Evolutionary conservation across 2,888 invertebrate genomes (phyloP), one percentile per base, ranked within the genome.

Genomic region (Callyntrura sp.): DNA sequence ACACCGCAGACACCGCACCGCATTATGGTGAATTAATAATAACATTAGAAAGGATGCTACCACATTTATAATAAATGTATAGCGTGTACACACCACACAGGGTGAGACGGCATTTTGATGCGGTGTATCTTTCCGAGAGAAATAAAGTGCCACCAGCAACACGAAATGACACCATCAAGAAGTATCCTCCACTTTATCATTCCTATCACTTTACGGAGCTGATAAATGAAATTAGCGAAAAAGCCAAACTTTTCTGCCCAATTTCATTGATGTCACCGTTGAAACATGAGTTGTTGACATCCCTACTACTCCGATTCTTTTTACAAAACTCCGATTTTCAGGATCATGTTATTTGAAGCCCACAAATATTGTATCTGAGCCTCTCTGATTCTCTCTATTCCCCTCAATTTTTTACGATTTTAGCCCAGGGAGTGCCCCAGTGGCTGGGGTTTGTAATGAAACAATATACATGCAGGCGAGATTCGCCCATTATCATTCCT

Each of bases 151-250:
- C 28, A 25, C 35, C 73, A 45, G 48, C 20, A 9, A 70, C 20
- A 20, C 12, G 48, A 45, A 73, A 73, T 73, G 48, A 73, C 23
- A 73, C 20, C 48, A 20, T 73, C 45, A 73, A 73, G 48, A n/a
- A 17, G 17, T 5, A 65, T 28, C 25, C 25, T 14, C 65, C 6
- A 60, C 25, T n/a, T 28, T 28, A 65, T 17, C n/a, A 17, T 35
- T 68, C 17, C 43, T n/a, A 68, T 68, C 35, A 68, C 5, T 9
- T 68, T 28, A 5, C 0, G 35, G 35, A 6, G 35, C 35, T 35
- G 35, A 35, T 35, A 35, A 35, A 35, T 35, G 6, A 35, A 35
- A 4, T 35, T 6, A n/a, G n/a, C n/a, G n/a, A 35, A 35, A 35
- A 35, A 35, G 35, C 6, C 6, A 35, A 35, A 35, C 35, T 35